phyloP scores from a whole-genome alignment of 2,113 vertebrate genomes.

The Diphyllodes magnificus region DNA sequence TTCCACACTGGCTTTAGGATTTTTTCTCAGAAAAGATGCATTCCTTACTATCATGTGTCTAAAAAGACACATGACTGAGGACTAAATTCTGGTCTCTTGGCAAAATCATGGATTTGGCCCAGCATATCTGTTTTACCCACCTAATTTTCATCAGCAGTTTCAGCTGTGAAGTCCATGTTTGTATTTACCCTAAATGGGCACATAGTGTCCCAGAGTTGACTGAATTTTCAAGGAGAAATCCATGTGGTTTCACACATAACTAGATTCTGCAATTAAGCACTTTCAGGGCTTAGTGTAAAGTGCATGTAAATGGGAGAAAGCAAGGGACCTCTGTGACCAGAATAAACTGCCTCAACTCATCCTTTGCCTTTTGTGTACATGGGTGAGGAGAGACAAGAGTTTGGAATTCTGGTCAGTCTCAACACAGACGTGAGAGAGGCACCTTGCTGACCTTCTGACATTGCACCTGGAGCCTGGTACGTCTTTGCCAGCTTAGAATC shows the following conservation, averaged over 20 bases:
- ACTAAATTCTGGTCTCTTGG: not conserved
- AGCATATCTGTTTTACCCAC: not conserved
- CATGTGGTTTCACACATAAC: not conserved
- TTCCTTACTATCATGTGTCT: not conserved
- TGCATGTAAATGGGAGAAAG: not conserved
- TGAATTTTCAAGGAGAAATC: not conserved
- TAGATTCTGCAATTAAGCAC: not conserved
- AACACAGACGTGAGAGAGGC: rapidly evolving
- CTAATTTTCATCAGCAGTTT: not conserved
- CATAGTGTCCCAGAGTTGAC: not conserved
- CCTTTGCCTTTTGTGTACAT: not conserved
- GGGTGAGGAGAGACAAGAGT: not conserved
- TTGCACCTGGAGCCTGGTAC: not conserved
- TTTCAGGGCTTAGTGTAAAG: not conserved
- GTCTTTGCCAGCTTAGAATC: not conserved
- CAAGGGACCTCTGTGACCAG: not conserved
- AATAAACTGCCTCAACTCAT: not conserved
- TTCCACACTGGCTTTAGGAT: not conserved
- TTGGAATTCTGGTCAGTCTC: not conserved
- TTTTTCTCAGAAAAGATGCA: not conserved
- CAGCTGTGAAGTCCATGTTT: not conserved
- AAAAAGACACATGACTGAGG: not conserved
- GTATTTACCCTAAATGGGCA: not conserved
- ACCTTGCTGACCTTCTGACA: not conserved
- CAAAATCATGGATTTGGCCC: not conserved